These are phyloP conservation scores for Manis pentadactyla DNA, from an alignment of 2,797 vertebrate genomes.

Conservation along the genomic window DNA sequence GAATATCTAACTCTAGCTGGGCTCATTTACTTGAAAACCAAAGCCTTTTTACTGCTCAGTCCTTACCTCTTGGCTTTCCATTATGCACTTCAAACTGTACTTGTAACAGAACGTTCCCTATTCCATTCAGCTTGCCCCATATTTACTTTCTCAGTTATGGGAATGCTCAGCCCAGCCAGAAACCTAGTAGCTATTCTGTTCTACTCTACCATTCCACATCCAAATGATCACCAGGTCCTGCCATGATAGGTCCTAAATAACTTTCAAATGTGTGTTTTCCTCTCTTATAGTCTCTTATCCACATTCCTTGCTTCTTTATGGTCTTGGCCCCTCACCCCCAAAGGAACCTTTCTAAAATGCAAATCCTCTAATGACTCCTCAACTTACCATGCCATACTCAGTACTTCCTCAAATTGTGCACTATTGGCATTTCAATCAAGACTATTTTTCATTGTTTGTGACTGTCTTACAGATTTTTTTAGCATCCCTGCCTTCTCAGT, in stretches of 20 bases:
- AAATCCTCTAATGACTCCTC: background rate
- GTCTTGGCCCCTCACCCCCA: background rate
- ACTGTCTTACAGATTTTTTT: background rate
- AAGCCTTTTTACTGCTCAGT: background rate
- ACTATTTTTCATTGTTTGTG: background rate
- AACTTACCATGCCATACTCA: background rate
- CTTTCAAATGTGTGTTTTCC: background rate
- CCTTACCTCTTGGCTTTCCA: background rate
- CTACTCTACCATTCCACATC: background rate
- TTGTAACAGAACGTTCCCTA: background rate
- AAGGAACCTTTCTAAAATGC: slow-evolving; percentile 4
- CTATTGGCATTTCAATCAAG: background rate
- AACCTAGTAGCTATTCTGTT: background rate
- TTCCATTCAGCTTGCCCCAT: background rate
- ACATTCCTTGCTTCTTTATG: background rate
- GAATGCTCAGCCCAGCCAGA: background rate
- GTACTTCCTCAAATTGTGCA: background rate
- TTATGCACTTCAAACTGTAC: background rate
- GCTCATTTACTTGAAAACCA: background rate
- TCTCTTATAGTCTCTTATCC: background rate
- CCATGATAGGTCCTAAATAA: background rate
- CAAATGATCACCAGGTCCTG: background rate
- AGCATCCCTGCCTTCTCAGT: background rate
- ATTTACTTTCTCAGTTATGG: background rate
- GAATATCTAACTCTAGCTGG: background rate